phyloP scores from a whole-genome alignment of 2,888 invertebrate species.

The Icerya purchasi region DNA sequence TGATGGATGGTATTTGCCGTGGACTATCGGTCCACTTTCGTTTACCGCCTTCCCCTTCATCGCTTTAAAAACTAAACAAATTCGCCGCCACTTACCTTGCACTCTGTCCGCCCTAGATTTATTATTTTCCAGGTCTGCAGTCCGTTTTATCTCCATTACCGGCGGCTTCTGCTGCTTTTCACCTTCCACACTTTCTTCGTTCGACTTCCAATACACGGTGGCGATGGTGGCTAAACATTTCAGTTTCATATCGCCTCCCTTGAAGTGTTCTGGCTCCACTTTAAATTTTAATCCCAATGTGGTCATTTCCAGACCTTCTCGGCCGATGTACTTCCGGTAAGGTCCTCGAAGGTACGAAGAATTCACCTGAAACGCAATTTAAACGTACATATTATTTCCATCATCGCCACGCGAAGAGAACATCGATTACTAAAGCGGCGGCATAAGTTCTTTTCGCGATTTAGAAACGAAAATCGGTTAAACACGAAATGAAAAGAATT shows the following conservation, averaged over 20 bases:
- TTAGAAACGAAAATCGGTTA: too few relatives aligned
- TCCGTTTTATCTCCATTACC: slow-evolving; percentile 53
- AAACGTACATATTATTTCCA: too few relatives aligned
- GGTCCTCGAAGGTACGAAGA: slow-evolving; percentile 25
- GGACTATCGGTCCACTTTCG: too few relatives aligned
- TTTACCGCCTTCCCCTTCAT: too few relatives aligned
- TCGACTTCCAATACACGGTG: slow-evolving; percentile 65
- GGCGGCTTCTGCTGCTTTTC: slow-evolving; percentile 47
- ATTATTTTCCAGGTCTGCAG: slow-evolving; percentile 29
- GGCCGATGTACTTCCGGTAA: slow-evolving; percentile 30
- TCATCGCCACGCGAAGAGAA: too few relatives aligned
- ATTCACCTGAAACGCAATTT: slow-evolving; percentile 20
- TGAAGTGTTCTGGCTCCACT: slow-evolving; percentile 59
- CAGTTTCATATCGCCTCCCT: slow-evolving; percentile 60
- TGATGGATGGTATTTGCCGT: too few relatives aligned
- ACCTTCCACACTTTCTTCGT: slow-evolving; percentile 69
- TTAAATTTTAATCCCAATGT: slow-evolving; percentile 57
- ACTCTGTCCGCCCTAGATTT: slow-evolving; percentile 51
- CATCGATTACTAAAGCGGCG: too few relatives aligned
- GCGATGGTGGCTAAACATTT: slow-evolving; percentile 76
- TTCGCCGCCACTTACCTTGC: slow-evolving; percentile 33
- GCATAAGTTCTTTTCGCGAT: too few relatives aligned
- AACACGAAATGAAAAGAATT: too few relatives aligned
- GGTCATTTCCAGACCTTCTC: slow-evolving; percentile 52
- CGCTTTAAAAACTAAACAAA: too few relatives aligned